phyloP scores from a whole-genome alignment of 2,113 vertebrate genomes.

The Tauraco erythrolophus region DNA sequence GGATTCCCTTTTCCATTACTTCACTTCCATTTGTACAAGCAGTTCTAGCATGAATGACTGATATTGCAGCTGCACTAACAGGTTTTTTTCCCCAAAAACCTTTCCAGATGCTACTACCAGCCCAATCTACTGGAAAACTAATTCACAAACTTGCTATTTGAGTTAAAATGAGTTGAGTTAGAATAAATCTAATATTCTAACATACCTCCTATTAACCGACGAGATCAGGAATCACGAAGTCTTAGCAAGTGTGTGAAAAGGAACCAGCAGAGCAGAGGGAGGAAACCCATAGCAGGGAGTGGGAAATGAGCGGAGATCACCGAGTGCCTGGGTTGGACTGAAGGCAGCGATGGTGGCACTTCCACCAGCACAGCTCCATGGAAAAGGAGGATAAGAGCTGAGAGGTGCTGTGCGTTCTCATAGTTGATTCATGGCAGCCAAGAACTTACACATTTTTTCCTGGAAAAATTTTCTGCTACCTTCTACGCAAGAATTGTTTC shows the following conservation, averaged over 20 bases:
- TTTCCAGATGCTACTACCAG: background rate
- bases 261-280: background rate
- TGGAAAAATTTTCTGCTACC: background rate
- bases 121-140: background rate
- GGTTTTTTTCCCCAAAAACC: background rate
- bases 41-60: background rate
- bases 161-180: background rate
- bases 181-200: background rate
- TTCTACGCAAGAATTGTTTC: background rate
- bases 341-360: fast-evolving
- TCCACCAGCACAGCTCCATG: background rate
- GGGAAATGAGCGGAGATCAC: background rate
- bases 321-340: background rate
- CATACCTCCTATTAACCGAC: fast-evolving
- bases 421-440: background rate
- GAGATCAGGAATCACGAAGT: background rate
- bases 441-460: background rate
- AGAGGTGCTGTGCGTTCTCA: fast-evolving
- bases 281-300: background rate
- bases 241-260: background rate
- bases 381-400: background rate
- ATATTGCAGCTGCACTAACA: background rate
- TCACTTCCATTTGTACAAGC: background rate
- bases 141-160: background rate
- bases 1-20: background rate